Evolutionary conservation across 2,888 invertebrate species (phyloP).

Genomic region (Luperina nickerlii): DNA sequence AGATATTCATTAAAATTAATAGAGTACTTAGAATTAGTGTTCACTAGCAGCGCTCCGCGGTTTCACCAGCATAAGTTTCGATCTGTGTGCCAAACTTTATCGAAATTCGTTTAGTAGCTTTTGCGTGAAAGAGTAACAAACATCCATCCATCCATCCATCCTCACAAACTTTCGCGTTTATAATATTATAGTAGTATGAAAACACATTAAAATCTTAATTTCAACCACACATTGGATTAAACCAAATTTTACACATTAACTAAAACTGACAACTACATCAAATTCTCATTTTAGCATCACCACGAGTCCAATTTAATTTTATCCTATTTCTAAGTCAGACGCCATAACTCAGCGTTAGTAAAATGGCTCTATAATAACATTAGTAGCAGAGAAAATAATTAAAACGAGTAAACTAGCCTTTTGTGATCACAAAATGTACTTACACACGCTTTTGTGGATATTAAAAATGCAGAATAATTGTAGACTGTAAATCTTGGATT

Average conservation of each 20-base stretch:
- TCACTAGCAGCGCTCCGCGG: too few species aligned
- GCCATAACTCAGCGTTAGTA: too few species aligned
- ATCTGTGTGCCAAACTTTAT: too few species aligned
- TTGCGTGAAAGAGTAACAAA: too few species aligned
- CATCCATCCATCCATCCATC: too few species aligned
- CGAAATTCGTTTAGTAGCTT: too few species aligned
- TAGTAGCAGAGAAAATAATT: constrained; percentile 30
- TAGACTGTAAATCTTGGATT: background rate
- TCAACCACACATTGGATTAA: background rate
- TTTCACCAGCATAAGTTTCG: too few species aligned
- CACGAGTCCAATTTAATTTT: background rate
- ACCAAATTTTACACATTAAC: background rate
- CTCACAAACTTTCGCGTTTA: too few species aligned
- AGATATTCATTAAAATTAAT: background rate
- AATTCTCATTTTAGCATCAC: constrained; percentile 20
- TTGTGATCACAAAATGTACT: constrained; percentile 22
- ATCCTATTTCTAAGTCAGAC: constrained; percentile 19
- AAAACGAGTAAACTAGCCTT: constrained; percentile 20
- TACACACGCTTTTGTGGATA: background rate
- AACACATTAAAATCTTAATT: background rate
- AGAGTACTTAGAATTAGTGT: background rate
- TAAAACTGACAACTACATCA: constrained; percentile 10
- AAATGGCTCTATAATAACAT: too few species aligned
- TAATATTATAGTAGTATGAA: background rate
- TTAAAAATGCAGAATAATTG: background rate